These are phyloP conservation scores for Mastomys natalensis DNA, from an alignment of 2,113 vertebrate genomes.

Conservation along the genomic window DNA sequence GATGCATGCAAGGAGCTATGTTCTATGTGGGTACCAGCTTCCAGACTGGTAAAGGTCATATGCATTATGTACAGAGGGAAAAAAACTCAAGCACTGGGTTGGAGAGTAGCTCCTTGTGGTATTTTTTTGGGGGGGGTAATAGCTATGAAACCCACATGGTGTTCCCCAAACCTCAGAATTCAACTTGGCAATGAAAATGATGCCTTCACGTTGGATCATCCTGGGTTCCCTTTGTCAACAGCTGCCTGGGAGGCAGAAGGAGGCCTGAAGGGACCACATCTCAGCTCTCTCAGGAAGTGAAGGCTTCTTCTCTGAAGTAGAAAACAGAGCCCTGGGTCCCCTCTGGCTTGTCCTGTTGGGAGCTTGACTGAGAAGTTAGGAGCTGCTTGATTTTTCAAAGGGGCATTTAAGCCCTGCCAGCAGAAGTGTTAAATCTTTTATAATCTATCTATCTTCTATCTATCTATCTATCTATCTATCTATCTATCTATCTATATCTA, in stretches of 20 bases:
- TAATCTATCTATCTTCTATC: too few species aligned
- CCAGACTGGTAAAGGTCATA: neutral
- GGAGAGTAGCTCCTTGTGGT: neutral
- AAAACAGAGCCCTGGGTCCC: too few species aligned
- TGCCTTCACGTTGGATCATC: neutral
- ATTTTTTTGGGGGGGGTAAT: too few species aligned
- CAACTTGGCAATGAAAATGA: neutral
- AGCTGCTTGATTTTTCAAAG: neutral
- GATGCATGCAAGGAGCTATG: neutral
- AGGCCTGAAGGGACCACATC: neutral
- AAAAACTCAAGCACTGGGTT: neutral
- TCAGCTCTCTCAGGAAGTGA: neutral
- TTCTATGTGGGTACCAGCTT: neutral
- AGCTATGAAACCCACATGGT: neutral
- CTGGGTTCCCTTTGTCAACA: neutral
- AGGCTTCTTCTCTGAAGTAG: neutral
- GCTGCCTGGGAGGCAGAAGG: neutral
- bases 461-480: neutral
- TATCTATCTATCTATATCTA: neutral
- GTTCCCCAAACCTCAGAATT: neutral
- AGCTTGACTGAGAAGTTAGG: neutral
- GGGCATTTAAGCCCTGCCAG: fast-evolving
- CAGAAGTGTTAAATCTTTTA: neutral
- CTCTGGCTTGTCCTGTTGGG: neutral
- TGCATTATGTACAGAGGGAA: neutral